Evolutionary conservation across 2,797 vertebrate genomes (phyloP).

Genomic region (Nasua narica): DNA sequence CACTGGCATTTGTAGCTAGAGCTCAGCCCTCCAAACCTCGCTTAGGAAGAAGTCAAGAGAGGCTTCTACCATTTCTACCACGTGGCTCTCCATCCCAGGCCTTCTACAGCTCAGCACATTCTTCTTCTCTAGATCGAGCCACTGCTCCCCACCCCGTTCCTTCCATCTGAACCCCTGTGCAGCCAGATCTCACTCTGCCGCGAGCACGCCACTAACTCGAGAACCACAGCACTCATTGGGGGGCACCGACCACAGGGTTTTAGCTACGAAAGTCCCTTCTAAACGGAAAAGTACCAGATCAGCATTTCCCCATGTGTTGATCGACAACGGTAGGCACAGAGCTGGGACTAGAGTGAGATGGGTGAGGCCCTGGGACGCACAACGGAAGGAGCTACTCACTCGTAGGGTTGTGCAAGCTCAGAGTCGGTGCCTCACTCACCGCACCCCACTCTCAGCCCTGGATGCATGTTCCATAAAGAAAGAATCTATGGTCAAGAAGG

Average conservation of each 20-base stretch:
- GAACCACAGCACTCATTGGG: neutral
- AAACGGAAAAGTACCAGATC: neutral
- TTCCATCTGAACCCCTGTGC: neutral
- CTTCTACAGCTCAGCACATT: neutral
- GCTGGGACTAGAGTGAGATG: neutral
- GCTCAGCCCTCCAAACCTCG: neutral
- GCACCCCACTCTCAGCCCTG: neutral
- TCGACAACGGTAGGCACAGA: neutral
- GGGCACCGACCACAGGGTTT: neutral
- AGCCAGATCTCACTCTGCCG: neutral
- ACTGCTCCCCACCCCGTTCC: neutral
- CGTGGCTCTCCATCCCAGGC: neutral
- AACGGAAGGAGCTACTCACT: neutral
- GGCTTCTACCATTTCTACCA: neutral
- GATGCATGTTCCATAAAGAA: neutral
- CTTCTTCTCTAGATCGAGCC: neutral
- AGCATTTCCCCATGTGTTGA: neutral
- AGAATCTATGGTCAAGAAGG: neutral
- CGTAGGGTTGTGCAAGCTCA: neutral
- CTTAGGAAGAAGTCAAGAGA: neutral
- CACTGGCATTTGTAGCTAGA: neutral
- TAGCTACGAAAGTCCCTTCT: neutral
- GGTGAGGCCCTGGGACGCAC: neutral
- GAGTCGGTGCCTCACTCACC: neutral
- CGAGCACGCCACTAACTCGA: neutral